Evolutionary conservation across 1,140 invertebrate species (phyloP).

Genomic region (Pygmarrhopalites habei): DNA sequence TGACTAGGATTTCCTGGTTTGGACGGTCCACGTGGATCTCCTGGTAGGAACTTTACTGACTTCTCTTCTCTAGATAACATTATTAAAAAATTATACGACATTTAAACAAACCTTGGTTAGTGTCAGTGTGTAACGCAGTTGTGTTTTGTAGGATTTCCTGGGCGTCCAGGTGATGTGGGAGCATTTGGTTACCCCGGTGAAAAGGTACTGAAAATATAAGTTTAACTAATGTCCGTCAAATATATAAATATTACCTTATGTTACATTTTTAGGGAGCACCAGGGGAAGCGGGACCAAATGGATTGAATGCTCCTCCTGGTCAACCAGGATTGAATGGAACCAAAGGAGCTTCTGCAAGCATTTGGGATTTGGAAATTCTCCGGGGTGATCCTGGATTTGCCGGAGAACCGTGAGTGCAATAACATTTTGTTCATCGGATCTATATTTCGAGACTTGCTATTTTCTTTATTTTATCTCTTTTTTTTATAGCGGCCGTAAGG

Average conservation of each 20-base stretch:
- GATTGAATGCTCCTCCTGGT: slow-evolving; percentile 23
- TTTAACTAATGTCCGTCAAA: neutral
- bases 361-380: slow-evolving; percentile 10
- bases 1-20: slow-evolving; percentile 18
- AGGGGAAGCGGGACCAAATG: slow-evolving; percentile 23
- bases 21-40: slow-evolving; percentile 19
- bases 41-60: too few species aligned
- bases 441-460: slow-evolving; percentile 2
- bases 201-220: too few species aligned
- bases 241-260: too few species aligned
- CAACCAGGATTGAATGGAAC: slow-evolving; percentile 19
- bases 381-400: slow-evolving; percentile 22
- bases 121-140: too few species aligned
- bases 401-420: slow-evolving; percentile 16
- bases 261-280: too few species aligned
- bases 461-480: neutral
- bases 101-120: too few species aligned
- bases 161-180: slow-evolving; percentile 35
- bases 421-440: neutral
- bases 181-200: neutral
- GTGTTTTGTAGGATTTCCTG: slow-evolving; percentile 13
- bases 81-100: too few species aligned
- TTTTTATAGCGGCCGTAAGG: slow-evolving; percentile 37
- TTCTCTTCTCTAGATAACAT: too few species aligned
- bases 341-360: slow-evolving; percentile 25